phyloP scores from a whole-genome alignment of 2,113 vertebrate genomes.

The Nothobranchius furzeri region DNA sequence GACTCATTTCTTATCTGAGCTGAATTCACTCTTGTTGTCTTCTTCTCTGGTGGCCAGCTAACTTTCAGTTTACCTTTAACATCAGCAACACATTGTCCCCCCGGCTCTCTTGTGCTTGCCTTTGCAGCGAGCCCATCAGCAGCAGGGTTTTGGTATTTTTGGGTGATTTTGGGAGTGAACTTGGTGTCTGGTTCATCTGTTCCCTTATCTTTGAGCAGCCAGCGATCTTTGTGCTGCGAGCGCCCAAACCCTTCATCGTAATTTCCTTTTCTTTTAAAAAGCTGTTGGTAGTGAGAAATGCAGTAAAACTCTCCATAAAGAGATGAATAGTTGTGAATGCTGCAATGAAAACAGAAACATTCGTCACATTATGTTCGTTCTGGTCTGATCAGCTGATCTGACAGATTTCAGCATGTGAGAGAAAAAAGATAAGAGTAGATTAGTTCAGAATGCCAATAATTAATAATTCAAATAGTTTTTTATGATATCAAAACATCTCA shows the following conservation, averaged over 20 bases:
- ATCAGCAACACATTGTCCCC: slow-evolving; percentile 33
- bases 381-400: slow-evolving; percentile 6
- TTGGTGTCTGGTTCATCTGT: slow-evolving; percentile 49
- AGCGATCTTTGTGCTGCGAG: slow-evolving; percentile 79
- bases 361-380: not conserved
- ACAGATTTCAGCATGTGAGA: not conserved
- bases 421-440: not conserved
- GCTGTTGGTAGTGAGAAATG: slow-evolving; percentile 77
- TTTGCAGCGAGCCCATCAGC: slow-evolving; percentile 22
- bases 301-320: slow-evolving; percentile 82
- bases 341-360: slow-evolving; percentile 55
- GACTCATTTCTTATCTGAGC: slow-evolving; percentile 6
- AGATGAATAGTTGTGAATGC: slow-evolving; percentile 77
- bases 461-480: not conserved
- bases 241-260: slow-evolving; percentile 81
- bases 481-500: slow-evolving; percentile 62
- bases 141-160: slow-evolving; percentile 21
- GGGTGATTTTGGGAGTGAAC: slow-evolving; percentile 28
- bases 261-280: slow-evolving; percentile 79
- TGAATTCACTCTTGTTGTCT: slow-evolving; percentile 1
- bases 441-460: not conserved
- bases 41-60: slow-evolving; percentile 78
- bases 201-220: slow-evolving; percentile 65
- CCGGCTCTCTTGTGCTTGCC: slow-evolving; percentile 55
- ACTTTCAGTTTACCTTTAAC: slow-evolving; percentile 66